Conservation (phyloP, 2,888 invertebrate species). For the Lycophotia porphyrea region DNA sequence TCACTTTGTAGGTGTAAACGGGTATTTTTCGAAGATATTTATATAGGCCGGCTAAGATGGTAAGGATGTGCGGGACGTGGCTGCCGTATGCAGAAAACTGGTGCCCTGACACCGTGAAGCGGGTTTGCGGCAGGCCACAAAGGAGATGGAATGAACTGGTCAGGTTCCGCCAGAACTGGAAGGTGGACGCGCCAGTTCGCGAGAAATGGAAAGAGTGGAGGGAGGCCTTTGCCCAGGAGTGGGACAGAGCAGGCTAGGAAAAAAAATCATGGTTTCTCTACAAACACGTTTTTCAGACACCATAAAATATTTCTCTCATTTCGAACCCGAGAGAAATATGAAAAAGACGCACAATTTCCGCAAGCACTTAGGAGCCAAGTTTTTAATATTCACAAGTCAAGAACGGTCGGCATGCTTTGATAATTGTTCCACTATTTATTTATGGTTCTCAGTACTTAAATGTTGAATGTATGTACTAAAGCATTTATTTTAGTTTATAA, state of each 20-base stretch:
- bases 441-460: constrained; percentile 6
- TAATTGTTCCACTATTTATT: constrained; percentile 33
- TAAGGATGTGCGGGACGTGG: background rate
- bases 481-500: background rate
- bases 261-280: background rate
- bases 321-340: constrained; percentile 24
- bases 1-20: background rate
- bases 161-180: no score
- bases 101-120: no score
- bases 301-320: constrained; percentile 35
- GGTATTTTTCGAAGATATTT: background rate
- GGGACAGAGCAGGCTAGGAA: background rate
- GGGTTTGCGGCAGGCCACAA: no score
- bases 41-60: background rate
- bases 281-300: background rate
- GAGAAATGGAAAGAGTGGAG: no score
- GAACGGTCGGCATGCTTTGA: constrained; percentile 19
- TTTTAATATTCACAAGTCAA: constrained; percentile 49
- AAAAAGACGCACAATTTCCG: constrained; percentile 36
- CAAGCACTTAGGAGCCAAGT: constrained; percentile 29
- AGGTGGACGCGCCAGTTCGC: no score
- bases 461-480: background rate
- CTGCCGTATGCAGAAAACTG: background rate
- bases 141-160: no score
- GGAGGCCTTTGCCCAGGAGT: background rate